Percentiles rank a stretch among this genome's conserved stretches.
phyloP scores from a whole-genome alignment of 2,888 invertebrate genomes.

The Orchestes rusci region DNA sequence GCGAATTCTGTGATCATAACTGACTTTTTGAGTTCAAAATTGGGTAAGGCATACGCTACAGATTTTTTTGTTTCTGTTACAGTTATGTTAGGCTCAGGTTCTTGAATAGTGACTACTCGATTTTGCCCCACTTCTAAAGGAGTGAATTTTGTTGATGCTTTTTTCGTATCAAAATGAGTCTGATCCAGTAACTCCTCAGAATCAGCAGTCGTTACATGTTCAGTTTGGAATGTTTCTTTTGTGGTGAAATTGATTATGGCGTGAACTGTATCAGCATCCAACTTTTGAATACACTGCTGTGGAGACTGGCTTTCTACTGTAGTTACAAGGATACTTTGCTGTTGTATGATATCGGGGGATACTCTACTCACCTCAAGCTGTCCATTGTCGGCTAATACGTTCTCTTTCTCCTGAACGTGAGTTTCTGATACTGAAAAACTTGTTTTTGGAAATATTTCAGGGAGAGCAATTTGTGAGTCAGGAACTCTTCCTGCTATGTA shows the following conservation, averaged over 20 bases:
- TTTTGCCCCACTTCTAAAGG: slow-evolving; percentile 53
- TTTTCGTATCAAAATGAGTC: slow-evolving; percentile 41
- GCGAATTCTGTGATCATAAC: slow-evolving; percentile 54
- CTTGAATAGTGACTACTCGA: slow-evolving; percentile 56
- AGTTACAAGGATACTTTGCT: slow-evolving; percentile 54
- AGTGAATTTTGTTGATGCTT: slow-evolving; percentile 47
- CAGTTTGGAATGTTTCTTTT: slow-evolving; percentile 54
- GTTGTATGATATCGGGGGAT: slow-evolving; percentile 46
- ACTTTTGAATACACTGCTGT: slow-evolving; percentile 48
- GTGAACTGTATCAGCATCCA: slow-evolving; percentile 44
- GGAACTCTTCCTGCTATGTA: slow-evolving; percentile 54
- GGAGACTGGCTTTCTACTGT: slow-evolving; percentile 60
- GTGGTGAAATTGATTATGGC: slow-evolving; percentile 56
- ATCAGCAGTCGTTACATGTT: slow-evolving; percentile 54
- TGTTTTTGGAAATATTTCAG: slow-evolving; percentile 55
- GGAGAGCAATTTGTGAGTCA: slow-evolving; percentile 52
- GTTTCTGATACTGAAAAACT: slow-evolving; percentile 51
- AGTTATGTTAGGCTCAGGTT: slow-evolving; percentile 55
- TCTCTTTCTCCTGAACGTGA: slow-evolving; percentile 60
- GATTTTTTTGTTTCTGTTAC: slow-evolving; percentile 48
- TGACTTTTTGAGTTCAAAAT: slow-evolving; percentile 53
- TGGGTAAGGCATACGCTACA: slow-evolving; percentile 50
- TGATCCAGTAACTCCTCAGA: slow-evolving; percentile 50
- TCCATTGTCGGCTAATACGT: slow-evolving; percentile 45
- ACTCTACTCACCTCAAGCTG: slow-evolving; percentile 44